Conservation (phyloP, 2,888 invertebrate species). For the Macrophya alboannulata region DNA sequence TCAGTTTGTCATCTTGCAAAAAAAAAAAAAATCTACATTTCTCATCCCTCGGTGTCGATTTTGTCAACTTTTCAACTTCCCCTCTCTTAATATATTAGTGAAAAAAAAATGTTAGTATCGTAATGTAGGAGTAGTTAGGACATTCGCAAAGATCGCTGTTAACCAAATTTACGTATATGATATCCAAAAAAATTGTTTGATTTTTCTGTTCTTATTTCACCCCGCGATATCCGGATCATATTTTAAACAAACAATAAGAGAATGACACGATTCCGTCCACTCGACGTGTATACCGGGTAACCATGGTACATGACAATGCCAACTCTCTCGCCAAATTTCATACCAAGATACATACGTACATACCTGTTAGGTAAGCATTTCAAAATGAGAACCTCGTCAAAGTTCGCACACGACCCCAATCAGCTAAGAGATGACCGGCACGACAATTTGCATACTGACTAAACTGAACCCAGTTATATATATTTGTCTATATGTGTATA, state of each 20-base stretch:
- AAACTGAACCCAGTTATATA: conserved; percentile 4
- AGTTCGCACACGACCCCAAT: conserved; percentile 45
- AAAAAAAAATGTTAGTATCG: too few species aligned
- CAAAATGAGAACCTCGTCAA: conserved; percentile 59
- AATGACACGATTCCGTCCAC: not conserved
- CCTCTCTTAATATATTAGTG: too few species aligned
- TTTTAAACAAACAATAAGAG: not conserved
- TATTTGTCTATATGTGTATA: not conserved
- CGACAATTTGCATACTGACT: conserved; percentile 47
- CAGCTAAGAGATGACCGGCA: conserved; percentile 51
- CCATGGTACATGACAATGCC: not conserved
- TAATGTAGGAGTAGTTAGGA: too few species aligned
- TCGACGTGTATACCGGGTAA: not conserved
- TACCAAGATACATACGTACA: not conserved
- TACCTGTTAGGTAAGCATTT: conserved; percentile 57
- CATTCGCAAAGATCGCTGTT: too few species aligned
- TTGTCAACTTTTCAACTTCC: not conserved
- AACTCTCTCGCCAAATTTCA: conserved; percentile 6
- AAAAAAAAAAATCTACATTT: not conserved
- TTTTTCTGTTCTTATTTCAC: too few species aligned
- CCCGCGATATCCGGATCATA: not conserved
- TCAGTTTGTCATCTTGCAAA: not conserved
- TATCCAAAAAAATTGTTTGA: too few species aligned
- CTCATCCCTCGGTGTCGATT: not conserved
- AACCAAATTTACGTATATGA: too few species aligned